phyloP scores from a whole-genome alignment of 2,113 vertebrate genomes.

The Myotis lucifugus region DNA sequence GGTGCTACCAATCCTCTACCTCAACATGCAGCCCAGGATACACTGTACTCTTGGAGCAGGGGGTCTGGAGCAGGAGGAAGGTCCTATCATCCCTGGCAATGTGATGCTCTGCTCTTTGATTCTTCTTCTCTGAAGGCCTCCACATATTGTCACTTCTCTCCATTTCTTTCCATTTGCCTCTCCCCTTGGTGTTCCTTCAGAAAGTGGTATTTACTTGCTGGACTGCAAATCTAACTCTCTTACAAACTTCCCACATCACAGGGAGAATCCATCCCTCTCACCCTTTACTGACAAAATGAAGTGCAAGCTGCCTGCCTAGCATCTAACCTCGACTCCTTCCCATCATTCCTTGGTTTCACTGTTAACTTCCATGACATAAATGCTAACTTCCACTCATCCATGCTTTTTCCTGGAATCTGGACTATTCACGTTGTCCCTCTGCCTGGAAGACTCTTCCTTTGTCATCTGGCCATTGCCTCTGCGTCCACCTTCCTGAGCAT shows the following conservation, averaged over 20 bases:
- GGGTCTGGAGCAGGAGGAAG: not conserved
- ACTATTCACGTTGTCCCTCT: not conserved
- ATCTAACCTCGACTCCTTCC: not conserved
- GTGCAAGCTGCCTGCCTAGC: too few species aligned
- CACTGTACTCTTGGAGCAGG: not conserved
- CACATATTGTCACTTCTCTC: not conserved
- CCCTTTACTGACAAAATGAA: not conserved
- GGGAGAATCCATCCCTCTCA: not conserved
- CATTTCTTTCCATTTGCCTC: not conserved
- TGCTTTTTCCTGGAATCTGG: not conserved
- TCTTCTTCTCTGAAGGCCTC: not conserved
- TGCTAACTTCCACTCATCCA: not conserved
- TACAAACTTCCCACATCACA: not conserved
- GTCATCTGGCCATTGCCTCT: too few species aligned
- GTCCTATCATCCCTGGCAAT: not conserved
- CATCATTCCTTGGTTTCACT: not conserved
- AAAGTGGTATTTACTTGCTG: not conserved
- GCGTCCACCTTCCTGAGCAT: fast-evolving
- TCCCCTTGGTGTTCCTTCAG: not conserved
- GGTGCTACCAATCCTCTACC: fast-evolving
- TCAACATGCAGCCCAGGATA: not conserved
- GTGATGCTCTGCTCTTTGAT: not conserved
- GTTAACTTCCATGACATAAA: fast-evolving
- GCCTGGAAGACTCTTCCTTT: not conserved
- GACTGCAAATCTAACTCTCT: not conserved